phyloP scores from a whole-genome alignment of 2,888 invertebrate species.

The Cephus sareptanus region DNA sequence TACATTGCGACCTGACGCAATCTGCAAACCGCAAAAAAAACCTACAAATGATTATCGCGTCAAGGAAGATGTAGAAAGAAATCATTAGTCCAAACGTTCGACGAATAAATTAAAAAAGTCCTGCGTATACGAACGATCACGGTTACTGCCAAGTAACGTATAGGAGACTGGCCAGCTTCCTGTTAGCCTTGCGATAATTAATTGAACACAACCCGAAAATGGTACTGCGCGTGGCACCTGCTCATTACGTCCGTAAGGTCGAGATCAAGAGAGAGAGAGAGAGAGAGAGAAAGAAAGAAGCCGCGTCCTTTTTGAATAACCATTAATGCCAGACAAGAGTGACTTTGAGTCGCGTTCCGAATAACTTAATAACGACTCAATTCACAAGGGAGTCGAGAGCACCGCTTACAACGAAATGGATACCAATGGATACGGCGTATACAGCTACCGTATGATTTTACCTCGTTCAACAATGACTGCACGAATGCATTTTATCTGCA shows the following conservation, averaged over 20 bases:
- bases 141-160: slow-evolving; percentile 14
- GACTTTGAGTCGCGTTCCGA: background rate
- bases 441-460: background rate
- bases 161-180: slow-evolving; percentile 24
- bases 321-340: background rate
- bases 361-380: background rate
- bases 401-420: background rate
- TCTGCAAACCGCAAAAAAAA: background rate
- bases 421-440: background rate
- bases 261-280: background rate
- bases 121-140: background rate
- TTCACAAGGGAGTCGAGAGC: background rate
- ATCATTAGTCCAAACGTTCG: background rate
- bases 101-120: background rate
- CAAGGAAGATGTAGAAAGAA: background rate
- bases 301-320: background rate
- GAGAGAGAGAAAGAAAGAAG: too few species aligned
- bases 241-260: background rate
- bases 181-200: slow-evolving; percentile 29
- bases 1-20: background rate
- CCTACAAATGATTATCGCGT: background rate
- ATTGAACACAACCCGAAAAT: slow-evolving; percentile 26
- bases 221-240: slow-evolving; percentile 7
- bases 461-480: background rate
- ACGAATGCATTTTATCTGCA: background rate